Evolutionary conservation across 2,797 vertebrate genomes (phyloP).

Genomic region (Telmatherina bonti): DNA sequence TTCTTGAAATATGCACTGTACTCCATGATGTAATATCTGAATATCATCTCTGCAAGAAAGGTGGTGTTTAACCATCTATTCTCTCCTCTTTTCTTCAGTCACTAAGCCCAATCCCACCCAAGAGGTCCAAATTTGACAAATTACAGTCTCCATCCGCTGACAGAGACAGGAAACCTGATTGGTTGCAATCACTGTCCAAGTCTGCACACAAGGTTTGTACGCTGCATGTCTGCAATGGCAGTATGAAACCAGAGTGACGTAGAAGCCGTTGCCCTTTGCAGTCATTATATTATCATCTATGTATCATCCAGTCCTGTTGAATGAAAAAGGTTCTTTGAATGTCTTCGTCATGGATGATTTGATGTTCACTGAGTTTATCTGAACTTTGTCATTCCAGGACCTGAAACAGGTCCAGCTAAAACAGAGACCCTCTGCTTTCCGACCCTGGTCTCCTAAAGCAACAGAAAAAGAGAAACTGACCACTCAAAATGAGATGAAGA

Average conservation of each 20-base stretch:
- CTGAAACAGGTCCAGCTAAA: slow-evolving; percentile 91
- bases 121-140: slow-evolving; percentile 91
- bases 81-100: slow-evolving; percentile 79
- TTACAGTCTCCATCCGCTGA: slow-evolving; percentile 87
- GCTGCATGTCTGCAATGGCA: neutral
- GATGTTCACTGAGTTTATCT: slow-evolving; percentile 32
- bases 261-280: slow-evolving; percentile 32
- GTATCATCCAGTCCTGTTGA: slow-evolving; percentile 21
- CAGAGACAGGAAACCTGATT: slow-evolving; percentile 92
- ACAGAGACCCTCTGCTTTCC: slow-evolving; percentile 96
- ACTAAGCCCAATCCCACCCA: slow-evolving; percentile 88
- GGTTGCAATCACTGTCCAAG: slow-evolving; percentile 91
- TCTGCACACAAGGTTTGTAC: slow-evolving; percentile 91
- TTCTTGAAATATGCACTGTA: slow-evolving; percentile 53
- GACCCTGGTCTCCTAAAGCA: slow-evolving; percentile 95
- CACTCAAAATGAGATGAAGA: slow-evolving; percentile 84
- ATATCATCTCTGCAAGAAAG: slow-evolving; percentile 29
- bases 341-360: slow-evolving; percentile 24
- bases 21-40: slow-evolving; percentile 50
- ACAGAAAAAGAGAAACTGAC: slow-evolving; percentile 86
- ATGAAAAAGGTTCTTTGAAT: slow-evolving; percentile 34
- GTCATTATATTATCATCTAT: slow-evolving; percentile 30
- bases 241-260: slow-evolving; percentile 36
- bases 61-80: slow-evolving; percentile 50
- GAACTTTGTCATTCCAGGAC: slow-evolving; percentile 80